Base-by-base conservation (phyloP, 1,140 invertebrate genomes). In the Aphidius gifuensis region DNA sequence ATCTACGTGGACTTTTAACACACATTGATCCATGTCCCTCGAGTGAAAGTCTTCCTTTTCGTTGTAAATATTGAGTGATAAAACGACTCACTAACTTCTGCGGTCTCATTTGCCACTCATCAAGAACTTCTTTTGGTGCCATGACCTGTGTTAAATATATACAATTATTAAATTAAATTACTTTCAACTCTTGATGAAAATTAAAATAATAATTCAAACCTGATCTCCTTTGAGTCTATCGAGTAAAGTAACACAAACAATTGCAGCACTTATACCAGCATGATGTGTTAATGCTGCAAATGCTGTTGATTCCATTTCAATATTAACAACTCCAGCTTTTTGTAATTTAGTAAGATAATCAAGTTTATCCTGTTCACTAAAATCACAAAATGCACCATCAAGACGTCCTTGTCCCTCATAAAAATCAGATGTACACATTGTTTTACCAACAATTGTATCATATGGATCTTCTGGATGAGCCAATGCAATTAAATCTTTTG, bases 351-450 rank as follows among this genome's bases (percentile, higher is more conserved):
- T 83, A 58, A 99, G 80, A 72, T 94, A 99, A 11, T 88, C 87
- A 84, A 95, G 88, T 80, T 97, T 97, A 51, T 99, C 96, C 1
- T 84, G 80, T 75, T 94, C 90, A 2, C 85, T 89, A 79, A 93
- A 98, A 61, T 97, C 93, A 78, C 96, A 99, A 80, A 99, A 98
- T 5, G 96, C 95, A 2, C 97, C 97, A 77, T 99, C 97, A 61
- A 98, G 78, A 61, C 97, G 86, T 4, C 91, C 96, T 82, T 98
- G 94, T 7, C 90, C 95, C 87, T 99, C 97, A 79, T 99, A 99
- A 78, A 99, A 99, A 78, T 99, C 97, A 69, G 94, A 89, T 5
- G 96, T 93, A 77, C 95, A 98, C 85, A 98, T 90, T 0, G 97
- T 99, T 76, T 91, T 96, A 39, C 97, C 97, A 43, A 85, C 85